Evolutionary conservation across 2,888 invertebrate species (phyloP).

Genomic region (Hoplodrina blanda): DNA sequence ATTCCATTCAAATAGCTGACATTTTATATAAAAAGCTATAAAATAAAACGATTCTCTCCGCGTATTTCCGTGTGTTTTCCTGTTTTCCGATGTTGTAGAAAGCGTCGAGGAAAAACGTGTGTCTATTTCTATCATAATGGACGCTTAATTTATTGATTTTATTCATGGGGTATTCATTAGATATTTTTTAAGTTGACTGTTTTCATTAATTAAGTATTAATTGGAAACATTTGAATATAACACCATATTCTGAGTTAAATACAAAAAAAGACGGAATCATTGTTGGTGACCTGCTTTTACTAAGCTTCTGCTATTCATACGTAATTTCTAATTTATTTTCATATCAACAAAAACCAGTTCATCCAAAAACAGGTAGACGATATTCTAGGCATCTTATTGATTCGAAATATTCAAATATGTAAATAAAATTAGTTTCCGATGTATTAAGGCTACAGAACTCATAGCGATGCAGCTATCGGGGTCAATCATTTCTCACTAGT

Average conservation of each 20-base stretch:
- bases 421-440: constrained; percentile 47
- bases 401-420: constrained; percentile 45
- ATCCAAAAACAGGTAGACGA: constrained; percentile 22
- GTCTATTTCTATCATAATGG: constrained; percentile 36
- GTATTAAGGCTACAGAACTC: constrained; percentile 51
- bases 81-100: constrained; percentile 62
- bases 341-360: constrained; percentile 26
- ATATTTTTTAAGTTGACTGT: constrained; percentile 15
- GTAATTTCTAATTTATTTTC: constrained; percentile 27
- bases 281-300: constrained; percentile 3
- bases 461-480: constrained; percentile 46
- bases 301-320: background rate
- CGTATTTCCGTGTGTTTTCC: constrained; percentile 61
- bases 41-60: constrained; percentile 56
- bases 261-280: background rate
- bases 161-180: constrained; percentile 25
- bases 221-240: background rate
- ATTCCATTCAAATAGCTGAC: constrained; percentile 41
- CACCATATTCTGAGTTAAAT: background rate
- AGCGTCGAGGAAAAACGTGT: constrained; percentile 59
- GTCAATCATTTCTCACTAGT: constrained; percentile 62
- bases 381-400: constrained; percentile 12
- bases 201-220: background rate
- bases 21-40: constrained; percentile 37
- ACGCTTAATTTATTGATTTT: constrained; percentile 41